Conservation (phyloP, 2,113 vertebrate species). For the Gymnorhina tibicen region DNA sequence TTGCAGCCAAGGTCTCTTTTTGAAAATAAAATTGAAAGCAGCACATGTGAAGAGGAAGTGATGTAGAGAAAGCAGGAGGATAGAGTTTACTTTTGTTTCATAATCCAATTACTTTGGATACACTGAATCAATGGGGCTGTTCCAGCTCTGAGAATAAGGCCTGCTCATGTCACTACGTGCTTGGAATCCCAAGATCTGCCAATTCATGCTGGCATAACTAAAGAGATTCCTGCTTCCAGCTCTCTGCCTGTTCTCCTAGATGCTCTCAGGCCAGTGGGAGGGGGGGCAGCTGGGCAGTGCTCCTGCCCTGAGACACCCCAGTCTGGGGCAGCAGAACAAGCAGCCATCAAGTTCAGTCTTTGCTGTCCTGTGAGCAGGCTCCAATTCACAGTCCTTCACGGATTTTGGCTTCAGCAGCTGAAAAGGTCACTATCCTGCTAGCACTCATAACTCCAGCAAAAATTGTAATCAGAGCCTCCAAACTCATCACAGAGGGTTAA, state of each 20-base stretch:
- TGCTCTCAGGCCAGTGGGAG: neutral
- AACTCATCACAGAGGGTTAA: neutral
- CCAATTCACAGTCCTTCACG: neutral
- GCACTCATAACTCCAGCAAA: neutral
- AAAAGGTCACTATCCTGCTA: neutral
- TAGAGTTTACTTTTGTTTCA: constrained; percentile 25
- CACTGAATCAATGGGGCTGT: constrained; percentile 18
- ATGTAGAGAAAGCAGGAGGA: neutral
- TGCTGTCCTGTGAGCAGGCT: neutral
- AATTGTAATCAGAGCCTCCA: neutral
- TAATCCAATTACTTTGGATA: constrained; percentile 19
- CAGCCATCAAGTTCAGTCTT: neutral
- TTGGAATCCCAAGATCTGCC: constrained; percentile 41
- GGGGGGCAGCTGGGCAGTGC: neutral
- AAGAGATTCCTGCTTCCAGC: neutral
- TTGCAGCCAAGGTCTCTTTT: neutral
- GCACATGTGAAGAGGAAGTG: neutral
- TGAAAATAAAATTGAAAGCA: neutral
- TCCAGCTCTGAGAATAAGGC: constrained; percentile 18
- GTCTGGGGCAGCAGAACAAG: neutral
- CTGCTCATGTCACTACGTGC: constrained; percentile 13
- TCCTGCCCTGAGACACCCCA: neutral
- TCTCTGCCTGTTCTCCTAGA: neutral
- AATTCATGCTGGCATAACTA: neutral
- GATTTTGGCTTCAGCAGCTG: neutral